Percentiles rank a stretch among this genome's conserved stretches.
Evolutionary conservation across 2,888 invertebrate species (phyloP).

Genomic region (Andrena trimmerana): DNA sequence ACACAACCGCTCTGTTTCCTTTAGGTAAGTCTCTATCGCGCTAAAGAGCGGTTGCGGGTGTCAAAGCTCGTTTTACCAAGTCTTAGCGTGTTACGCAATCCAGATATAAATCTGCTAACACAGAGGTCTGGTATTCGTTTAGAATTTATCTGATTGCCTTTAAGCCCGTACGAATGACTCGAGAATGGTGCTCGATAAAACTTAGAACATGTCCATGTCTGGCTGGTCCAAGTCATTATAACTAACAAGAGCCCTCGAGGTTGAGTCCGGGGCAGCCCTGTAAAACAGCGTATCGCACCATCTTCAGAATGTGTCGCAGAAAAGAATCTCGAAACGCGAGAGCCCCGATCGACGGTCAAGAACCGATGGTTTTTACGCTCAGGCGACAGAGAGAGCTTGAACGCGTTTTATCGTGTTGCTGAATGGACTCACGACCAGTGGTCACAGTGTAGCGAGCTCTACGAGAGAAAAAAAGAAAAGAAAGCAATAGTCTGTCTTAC

Average conservation of each 20-base stretch:
- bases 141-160: conserved; percentile 22
- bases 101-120: conserved; percentile 55
- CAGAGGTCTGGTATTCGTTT: conserved; percentile 28
- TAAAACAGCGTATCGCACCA: conserved; percentile 68
- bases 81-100: conserved; percentile 52
- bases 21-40: not conserved
- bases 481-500: conserved; percentile 74
- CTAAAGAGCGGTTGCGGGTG: not conserved
- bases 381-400: not conserved
- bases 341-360: not conserved
- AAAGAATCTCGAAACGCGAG: conserved; percentile 1
- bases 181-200: conserved; percentile 52
- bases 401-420: not conserved
- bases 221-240: conserved; percentile 97
- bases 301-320: conserved; percentile 55
- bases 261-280: conserved; percentile 83
- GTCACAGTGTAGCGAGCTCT: not conserved
- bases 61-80: not conserved
- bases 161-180: conserved; percentile 46
- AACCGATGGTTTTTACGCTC: not conserved
- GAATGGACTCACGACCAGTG: not conserved
- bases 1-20: conserved; percentile 43
- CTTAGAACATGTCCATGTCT: conserved; percentile 92
- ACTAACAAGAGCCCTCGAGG: conserved; percentile 91
- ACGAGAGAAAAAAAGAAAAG: not conserved